These are phyloP conservation scores for Tetrax tetrax DNA, from an alignment of 2,113 vertebrate species.

Conservation along the genomic window DNA sequence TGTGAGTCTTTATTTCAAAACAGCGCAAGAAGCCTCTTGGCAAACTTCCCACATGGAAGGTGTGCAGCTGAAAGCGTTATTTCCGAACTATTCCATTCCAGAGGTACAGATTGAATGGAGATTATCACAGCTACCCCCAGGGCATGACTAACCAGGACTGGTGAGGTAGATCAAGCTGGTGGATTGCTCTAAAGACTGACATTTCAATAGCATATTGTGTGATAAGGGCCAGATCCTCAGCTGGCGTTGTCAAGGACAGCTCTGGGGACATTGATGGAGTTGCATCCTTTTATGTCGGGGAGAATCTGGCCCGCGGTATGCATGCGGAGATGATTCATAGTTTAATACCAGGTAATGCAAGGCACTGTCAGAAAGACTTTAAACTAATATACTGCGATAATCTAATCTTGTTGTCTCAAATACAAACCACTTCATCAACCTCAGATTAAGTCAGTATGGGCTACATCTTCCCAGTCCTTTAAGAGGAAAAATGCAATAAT, in stretches of 20 bases:
- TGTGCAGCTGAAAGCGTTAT: constrained; percentile 56
- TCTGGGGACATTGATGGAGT: background rate
- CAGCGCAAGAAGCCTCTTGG: constrained; percentile 48
- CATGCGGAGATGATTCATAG: constrained; percentile 40
- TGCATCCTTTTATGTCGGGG: background rate
- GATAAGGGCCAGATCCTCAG: constrained; percentile 47
- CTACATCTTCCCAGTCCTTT: constrained; percentile 22
- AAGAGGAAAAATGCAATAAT: constrained; percentile 45
- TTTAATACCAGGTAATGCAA: constrained; percentile 61
- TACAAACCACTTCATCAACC: constrained; percentile 66
- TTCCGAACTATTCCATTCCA: constrained; percentile 57
- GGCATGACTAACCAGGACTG: constrained; percentile 40
- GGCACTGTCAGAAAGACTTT: constrained; percentile 61
- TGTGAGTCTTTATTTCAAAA: constrained; percentile 61
- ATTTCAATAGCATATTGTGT: background rate
- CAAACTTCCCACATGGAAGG: constrained; percentile 60
- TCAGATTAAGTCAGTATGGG: constrained; percentile 68
- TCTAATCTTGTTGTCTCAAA: constrained; percentile 65
- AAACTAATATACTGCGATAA: constrained; percentile 69
- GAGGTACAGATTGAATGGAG: constrained; percentile 41
- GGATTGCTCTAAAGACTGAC: constrained; percentile 9
- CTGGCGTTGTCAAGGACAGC: background rate
- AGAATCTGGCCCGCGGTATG: background rate
- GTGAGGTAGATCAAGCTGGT: constrained; percentile 4
- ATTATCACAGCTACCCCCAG: constrained; percentile 39